phyloP scores from a whole-genome alignment of 2,113 vertebrate species.

The Pterophyllum scalare region DNA sequence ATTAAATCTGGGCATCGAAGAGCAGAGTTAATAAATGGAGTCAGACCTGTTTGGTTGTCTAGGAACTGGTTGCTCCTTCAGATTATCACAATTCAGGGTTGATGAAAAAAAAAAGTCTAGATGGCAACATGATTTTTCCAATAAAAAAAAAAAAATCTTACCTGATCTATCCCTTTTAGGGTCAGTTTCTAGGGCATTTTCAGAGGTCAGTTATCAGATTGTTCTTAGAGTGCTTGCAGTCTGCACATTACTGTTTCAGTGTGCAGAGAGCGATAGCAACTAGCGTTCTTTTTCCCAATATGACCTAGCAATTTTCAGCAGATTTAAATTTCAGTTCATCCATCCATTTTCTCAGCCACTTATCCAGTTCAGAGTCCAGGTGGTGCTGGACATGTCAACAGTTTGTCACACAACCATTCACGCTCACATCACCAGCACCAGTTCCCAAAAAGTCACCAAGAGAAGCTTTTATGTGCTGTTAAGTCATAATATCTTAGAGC shows the following conservation, averaged over 20 bases:
- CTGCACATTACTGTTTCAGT: accelerated
- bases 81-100: neutral
- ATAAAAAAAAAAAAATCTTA: neutral
- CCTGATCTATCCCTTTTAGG: neutral
- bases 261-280: neutral
- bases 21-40: neutral
- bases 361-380: neutral
- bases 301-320: neutral
- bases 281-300: accelerated
- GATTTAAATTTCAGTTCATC: neutral
- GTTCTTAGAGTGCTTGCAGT: accelerated
- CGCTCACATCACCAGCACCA: neutral
- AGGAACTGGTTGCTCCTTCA: neutral
- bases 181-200: neutral
- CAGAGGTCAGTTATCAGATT: neutral
- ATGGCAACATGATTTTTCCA: neutral
- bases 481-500: neutral
- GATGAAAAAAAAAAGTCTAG: neutral
- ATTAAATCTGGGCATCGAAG: neutral
- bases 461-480: neutral
- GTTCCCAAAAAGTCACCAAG: neutral
- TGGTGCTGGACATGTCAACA: neutral
- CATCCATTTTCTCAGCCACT: neutral
- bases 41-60: neutral
- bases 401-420: accelerated